These are phyloP conservation scores for Nephila pilipes DNA, from an alignment of 1,140 invertebrate genomes.

Conservation along the genomic window DNA sequence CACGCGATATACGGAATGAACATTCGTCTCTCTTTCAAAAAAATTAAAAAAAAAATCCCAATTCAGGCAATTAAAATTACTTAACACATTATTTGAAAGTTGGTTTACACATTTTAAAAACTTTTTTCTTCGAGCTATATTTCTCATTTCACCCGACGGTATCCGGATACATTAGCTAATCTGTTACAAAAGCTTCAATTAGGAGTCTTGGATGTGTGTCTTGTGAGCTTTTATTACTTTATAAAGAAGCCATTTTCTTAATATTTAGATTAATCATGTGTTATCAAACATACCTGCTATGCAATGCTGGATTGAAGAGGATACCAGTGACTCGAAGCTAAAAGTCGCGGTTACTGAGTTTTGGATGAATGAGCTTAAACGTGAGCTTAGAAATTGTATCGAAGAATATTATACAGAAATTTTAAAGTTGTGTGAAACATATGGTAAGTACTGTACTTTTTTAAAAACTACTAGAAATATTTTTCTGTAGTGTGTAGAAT, in stretches of 20 bases:
- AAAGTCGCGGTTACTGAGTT: conserved; percentile 65
- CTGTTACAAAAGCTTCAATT: too few species aligned
- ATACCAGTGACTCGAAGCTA: neutral
- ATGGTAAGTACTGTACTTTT: conserved; percentile 42
- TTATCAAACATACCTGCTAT: conserved; percentile 50
- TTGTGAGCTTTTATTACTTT: neutral
- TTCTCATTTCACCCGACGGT: too few species aligned
- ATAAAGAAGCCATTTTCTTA: neutral
- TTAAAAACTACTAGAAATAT: neutral
- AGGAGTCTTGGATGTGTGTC: too few species aligned
- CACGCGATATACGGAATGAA: too few species aligned
- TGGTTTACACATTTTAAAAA: too few species aligned
- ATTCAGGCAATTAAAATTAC: too few species aligned
- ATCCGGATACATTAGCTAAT: too few species aligned
- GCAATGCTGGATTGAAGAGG: conserved; percentile 65
- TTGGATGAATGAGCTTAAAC: conserved; percentile 35
- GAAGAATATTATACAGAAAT: conserved; percentile 51
- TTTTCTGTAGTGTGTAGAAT: too few species aligned
- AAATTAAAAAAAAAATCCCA: too few species aligned
- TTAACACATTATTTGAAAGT: too few species aligned
- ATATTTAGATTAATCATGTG: conserved; percentile 61
- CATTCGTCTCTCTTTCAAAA: too few species aligned
- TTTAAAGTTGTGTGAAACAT: neutral
- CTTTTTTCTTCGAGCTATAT: too few species aligned
- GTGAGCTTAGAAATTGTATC: conserved; percentile 9